Percentiles rank a stretch among this genome's conserved stretches.
phyloP scores from a whole-genome alignment of 2,797 vertebrate species.

The Enteromius viviparus region DNA sequence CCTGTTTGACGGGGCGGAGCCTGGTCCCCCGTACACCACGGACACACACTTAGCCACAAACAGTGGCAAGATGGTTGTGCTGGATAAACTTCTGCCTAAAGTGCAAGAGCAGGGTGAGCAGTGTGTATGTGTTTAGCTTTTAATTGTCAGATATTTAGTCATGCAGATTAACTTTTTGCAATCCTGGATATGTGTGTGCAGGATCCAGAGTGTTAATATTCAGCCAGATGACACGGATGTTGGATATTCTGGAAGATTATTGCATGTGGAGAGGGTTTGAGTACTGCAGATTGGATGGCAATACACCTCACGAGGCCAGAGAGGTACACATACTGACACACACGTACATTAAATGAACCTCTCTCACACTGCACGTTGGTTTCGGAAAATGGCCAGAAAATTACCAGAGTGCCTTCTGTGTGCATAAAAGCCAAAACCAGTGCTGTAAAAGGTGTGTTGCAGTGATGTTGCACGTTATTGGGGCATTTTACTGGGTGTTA shows the following conservation, averaged over 20 bases:
- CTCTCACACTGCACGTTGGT: no score
- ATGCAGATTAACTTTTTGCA: not conserved
- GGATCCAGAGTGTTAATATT: constrained; percentile 87
- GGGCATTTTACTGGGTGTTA: no score
- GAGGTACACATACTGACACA: constrained; percentile 71
- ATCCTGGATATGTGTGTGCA: constrained; percentile 56
- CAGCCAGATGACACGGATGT: constrained; percentile 88
- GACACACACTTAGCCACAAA: constrained; percentile 88
- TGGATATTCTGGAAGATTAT: constrained; percentile 90
- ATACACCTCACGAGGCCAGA: constrained; percentile 89
- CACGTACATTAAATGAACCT: not conserved
- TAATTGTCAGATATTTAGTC: not conserved
- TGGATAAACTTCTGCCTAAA: constrained; percentile 86
- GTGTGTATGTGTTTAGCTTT: not conserved
- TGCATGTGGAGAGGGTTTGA: constrained; percentile 90
- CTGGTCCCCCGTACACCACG: constrained; percentile 87
- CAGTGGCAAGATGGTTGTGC: constrained; percentile 87
- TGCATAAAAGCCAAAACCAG: no score
- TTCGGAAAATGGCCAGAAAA: no score
- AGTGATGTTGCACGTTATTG: no score
- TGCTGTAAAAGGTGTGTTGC: no score
- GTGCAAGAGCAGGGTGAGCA: constrained; percentile 84
- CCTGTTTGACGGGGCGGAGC: constrained; percentile 88
- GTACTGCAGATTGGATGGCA: constrained; percentile 87
- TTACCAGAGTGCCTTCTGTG: no score